Percentiles rank a stretch among this genome's conserved stretches.
These are phyloP conservation scores for Pararge aegeria DNA, from an alignment of 1,140 invertebrate genomes.

Conservation along the genomic window DNA sequence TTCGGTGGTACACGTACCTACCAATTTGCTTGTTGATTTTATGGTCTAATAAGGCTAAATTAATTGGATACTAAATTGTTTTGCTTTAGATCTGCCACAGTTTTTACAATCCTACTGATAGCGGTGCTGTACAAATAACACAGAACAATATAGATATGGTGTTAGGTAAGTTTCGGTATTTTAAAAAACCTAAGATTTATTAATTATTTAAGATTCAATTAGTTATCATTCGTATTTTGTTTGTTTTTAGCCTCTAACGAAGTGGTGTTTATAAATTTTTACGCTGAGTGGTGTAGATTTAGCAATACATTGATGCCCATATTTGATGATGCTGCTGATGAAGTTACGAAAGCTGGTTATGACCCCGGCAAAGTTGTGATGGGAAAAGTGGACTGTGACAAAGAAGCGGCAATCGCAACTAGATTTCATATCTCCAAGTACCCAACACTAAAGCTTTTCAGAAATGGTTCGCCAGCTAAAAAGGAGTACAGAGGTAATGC, in stretches of 20 bases:
- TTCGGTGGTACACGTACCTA: constrained; percentile 12
- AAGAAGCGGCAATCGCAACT: constrained; percentile 90
- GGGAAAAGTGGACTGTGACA: constrained; percentile 98
- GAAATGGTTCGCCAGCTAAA: constrained; percentile 96
- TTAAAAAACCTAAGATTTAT: constrained; percentile 9
- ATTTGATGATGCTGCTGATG: constrained; percentile 97
- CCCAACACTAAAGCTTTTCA: constrained; percentile 97
- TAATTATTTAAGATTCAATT: constrained; percentile 12
- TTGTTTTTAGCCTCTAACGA: constrained; percentile 92
- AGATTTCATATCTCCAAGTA: constrained; percentile 99
- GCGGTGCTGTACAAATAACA: constrained; percentile 88
- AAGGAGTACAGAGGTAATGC: constrained; percentile 92
- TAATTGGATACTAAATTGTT: constrained; percentile 55
- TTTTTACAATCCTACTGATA: constrained; percentile 85
- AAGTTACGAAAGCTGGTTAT: constrained; percentile 90
- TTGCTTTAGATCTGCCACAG: constrained; percentile 83
- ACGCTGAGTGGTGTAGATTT: constrained; percentile 98
- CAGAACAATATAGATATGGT: constrained; percentile 90
- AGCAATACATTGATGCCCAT: constrained; percentile 98
- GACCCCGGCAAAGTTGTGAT: constrained; percentile 93
- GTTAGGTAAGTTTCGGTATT: constrained; percentile 83
- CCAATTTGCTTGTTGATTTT: constrained; percentile 53
- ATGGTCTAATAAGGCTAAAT: constrained; percentile 52
- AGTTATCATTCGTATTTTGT: constrained; percentile 27
- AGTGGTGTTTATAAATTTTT: constrained; percentile 98